Evolutionary conservation across 2,797 vertebrate species (phyloP).

Genomic region (Gymnoscopelus braueri): DNA sequence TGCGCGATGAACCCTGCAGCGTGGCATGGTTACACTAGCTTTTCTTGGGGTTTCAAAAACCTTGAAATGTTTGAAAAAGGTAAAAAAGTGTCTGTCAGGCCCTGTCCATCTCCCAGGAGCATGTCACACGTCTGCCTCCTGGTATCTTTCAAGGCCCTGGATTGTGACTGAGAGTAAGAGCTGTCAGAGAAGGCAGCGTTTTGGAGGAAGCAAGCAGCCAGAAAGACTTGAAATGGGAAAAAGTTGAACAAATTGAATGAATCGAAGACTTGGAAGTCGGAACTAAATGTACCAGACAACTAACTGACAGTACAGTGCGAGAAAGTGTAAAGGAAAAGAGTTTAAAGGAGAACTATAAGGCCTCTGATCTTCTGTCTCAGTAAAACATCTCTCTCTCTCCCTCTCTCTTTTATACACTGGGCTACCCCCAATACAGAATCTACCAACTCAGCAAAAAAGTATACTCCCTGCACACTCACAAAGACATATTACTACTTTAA

Average conservation of each 20-base stretch:
- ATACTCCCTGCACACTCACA: slow-evolving; percentile 25
- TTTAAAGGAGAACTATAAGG: slow-evolving; percentile 21
- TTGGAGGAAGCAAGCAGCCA: not conserved
- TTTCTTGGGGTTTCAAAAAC: slow-evolving; percentile 27
- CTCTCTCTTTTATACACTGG: slow-evolving; percentile 15
- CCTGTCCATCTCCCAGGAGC: not conserved
- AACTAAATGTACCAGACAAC: slow-evolving; percentile 15
- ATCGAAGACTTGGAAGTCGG: slow-evolving; percentile 19
- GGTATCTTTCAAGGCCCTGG: slow-evolving; percentile 29
- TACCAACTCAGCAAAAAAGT: slow-evolving; percentile 51
- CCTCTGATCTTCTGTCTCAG: slow-evolving; percentile 5
- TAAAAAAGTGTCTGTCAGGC: slow-evolving; percentile 16
- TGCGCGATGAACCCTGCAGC: slow-evolving; percentile 48
- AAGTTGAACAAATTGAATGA: slow-evolving; percentile 19
- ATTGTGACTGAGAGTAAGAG: slow-evolving; percentile 20
- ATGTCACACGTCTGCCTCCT: slow-evolving; percentile 16
- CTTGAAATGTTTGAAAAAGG: slow-evolving; percentile 15
- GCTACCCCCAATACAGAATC: slow-evolving; percentile 28
- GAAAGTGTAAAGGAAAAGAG: slow-evolving; percentile 1
- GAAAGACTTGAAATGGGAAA: slow-evolving; percentile 28
- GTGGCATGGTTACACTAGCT: slow-evolving; percentile 9
- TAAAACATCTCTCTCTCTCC: slow-evolving; percentile 3
- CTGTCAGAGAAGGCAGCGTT: slow-evolving; percentile 31
- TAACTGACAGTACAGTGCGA: not conserved
- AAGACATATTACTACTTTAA: slow-evolving; percentile 5